These are phyloP conservation scores for Andrena bicolor DNA, from an alignment of 2,888 invertebrate species.

Conservation along the genomic window DNA sequence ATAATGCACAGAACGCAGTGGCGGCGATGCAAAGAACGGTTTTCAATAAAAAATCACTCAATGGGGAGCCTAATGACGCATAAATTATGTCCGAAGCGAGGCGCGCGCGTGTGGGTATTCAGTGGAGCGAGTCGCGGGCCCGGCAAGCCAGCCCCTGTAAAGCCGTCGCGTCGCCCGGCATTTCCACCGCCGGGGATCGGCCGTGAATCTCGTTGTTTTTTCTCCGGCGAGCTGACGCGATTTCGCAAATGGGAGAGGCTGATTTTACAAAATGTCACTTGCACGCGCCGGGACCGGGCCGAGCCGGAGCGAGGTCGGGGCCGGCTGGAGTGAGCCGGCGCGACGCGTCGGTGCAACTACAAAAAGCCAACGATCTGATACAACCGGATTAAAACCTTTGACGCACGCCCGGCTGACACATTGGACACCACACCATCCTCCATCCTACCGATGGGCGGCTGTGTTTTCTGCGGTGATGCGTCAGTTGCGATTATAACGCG, in stretches of 20 bases:
- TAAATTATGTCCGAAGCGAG: slow-evolving; percentile 43
- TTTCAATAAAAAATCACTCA: slow-evolving; percentile 38
- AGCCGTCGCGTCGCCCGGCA: neutral
- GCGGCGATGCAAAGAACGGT: slow-evolving; percentile 5
- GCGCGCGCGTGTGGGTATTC: slow-evolving; percentile 21
- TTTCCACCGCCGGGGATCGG: slow-evolving; percentile 7
- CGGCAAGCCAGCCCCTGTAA: slow-evolving; percentile 11
- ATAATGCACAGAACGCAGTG: slow-evolving; percentile 11
- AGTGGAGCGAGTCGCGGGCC: slow-evolving; percentile 24
- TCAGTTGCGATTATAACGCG: slow-evolving; percentile 57
- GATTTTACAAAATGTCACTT: slow-evolving; percentile 65
- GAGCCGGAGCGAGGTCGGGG: neutral
- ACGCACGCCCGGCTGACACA: slow-evolving; percentile 67
- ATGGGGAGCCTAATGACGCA: slow-evolving; percentile 39
- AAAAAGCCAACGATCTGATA: slow-evolving; percentile 69
- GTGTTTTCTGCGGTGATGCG: slow-evolving; percentile 57
- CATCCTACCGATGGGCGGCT: neutral
- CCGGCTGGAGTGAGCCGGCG: slow-evolving; percentile 21
- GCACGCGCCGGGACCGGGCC: slow-evolving; percentile 40
- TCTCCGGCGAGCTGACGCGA: slow-evolving; percentile 19
- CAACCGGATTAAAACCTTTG: slow-evolving; percentile 70
- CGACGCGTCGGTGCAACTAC: slow-evolving; percentile 46
- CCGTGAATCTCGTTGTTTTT: slow-evolving; percentile 4
- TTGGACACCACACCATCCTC: slow-evolving; percentile 49
- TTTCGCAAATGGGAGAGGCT: slow-evolving; percentile 40